Conservation (phyloP, 2,888 invertebrate species). For the Pammene fasciana region DNA sequence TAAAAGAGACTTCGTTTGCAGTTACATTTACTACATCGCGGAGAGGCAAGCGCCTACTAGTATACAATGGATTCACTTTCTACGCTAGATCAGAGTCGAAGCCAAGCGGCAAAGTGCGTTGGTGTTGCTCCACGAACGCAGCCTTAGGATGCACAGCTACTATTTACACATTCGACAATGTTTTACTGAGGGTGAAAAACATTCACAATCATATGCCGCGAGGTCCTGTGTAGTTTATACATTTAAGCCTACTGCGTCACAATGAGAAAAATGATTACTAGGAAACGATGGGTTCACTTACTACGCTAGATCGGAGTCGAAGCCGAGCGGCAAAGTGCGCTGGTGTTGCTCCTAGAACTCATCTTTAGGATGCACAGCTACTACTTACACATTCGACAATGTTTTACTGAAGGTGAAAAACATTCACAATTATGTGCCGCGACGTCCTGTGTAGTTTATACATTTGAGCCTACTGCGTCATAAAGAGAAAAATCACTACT, state of each 20-base stretch:
- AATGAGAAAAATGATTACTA: too few relatives aligned
- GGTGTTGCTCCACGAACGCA: constrained; percentile 24
- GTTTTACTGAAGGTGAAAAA: background rate
- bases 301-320: too few relatives aligned
- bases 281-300: too few relatives aligned
- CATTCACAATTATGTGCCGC: constrained; percentile 5
- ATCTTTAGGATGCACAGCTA: background rate
- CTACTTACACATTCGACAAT: too few relatives aligned
- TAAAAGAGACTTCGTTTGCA: constrained; percentile 1
- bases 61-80: constrained; percentile 7
- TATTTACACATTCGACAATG: background rate
- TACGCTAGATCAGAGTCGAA: background rate
- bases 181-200: background rate
- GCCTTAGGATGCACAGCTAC: background rate
- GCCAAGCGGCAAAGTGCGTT: constrained; percentile 1
- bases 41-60: constrained; percentile 18
- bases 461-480: too few relatives aligned
- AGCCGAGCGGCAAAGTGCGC: too few relatives aligned
- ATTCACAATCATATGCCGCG: constrained; percentile 6
- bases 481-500: too few relatives aligned
- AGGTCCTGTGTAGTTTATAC: background rate
- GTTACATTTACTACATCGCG: constrained; percentile 11
- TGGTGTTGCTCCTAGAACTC: constrained; percentile 27
- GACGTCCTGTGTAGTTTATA: background rate
- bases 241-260: too few relatives aligned